These are phyloP conservation scores for Pogona vitticeps DNA, from an alignment of 2,113 vertebrate genomes.

Conservation along the genomic window DNA sequence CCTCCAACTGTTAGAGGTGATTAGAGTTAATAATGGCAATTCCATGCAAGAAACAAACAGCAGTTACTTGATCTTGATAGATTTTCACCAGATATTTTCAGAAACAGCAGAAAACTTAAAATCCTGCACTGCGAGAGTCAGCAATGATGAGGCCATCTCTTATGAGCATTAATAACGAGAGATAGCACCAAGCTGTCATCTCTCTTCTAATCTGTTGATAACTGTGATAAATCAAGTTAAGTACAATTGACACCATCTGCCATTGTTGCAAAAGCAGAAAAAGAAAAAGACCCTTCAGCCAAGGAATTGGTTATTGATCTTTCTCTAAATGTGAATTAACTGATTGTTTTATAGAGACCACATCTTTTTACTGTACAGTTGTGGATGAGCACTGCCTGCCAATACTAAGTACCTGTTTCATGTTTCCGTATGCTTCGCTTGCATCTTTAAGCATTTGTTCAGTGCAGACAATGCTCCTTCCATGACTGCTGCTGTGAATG, in stretches of 20 bases:
- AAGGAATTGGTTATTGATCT: constrained; percentile 50
- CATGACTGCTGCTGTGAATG: too few relatives aligned
- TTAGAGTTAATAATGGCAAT: constrained; percentile 24
- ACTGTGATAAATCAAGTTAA: constrained; percentile 52
- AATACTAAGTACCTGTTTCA: constrained; percentile 5
- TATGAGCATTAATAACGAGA: constrained; percentile 44
- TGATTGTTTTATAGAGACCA: neutral
- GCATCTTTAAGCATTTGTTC: constrained; percentile 20
- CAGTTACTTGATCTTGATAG: constrained; percentile 31
- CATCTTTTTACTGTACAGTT: neutral
- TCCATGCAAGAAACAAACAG: constrained; percentile 34
- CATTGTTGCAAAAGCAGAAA: constrained; percentile 33
- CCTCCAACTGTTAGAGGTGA: constrained; percentile 1
- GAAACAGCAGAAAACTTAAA: constrained; percentile 30
- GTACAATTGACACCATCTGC: constrained; percentile 9
- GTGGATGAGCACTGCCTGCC: neutral
- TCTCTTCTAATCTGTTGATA: constrained; percentile 53
- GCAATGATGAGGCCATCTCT: constrained; percentile 16
- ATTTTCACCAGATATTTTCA: constrained; percentile 38
- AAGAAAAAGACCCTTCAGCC: neutral
- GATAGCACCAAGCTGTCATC: constrained; percentile 44
- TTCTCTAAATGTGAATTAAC: constrained; percentile 43
- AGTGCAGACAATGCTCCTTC: neutral
- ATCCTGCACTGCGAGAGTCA: neutral
- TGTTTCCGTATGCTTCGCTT: neutral